A percentile compares a stretch with the other conserved stretches of the same genome.
phyloP scores from a whole-genome alignment of 2,797 vertebrate species.

The Dromococcyx pavoninus region DNA sequence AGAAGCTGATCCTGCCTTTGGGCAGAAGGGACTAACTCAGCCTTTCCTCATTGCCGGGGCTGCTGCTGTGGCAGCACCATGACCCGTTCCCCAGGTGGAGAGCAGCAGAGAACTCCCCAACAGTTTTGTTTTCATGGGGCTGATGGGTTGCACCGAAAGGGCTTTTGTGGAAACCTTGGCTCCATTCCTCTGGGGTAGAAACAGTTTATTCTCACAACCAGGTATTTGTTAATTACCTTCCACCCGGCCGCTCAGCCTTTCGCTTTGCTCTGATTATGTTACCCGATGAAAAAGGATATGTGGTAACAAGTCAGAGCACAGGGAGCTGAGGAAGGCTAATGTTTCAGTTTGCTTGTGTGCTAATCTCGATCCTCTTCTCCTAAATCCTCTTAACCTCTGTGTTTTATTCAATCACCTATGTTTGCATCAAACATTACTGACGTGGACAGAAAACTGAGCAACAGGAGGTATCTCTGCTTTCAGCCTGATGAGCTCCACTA shows the following conservation, averaged over 20 bases:
- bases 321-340: slow-evolving; percentile 30
- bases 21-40: background rate
- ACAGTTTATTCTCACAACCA: background rate
- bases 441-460: rapidly evolving
- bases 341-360: slow-evolving; percentile 10
- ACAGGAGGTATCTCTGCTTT: background rate
- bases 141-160: background rate
- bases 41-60: background rate
- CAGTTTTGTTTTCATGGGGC: background rate
- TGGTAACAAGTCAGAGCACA: background rate
- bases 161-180: background rate
- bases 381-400: slow-evolving; percentile 43
- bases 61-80: background rate
- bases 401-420: background rate
- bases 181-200: background rate
- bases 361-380: background rate
- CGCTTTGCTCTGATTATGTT: background rate
- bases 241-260: background rate
- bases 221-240: slow-evolving; percentile 31
- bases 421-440: background rate
- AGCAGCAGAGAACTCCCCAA: background rate
- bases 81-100: rapidly evolving
- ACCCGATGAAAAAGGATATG: slow-evolving; percentile 23
- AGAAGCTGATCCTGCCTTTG: background rate
- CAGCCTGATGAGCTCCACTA: background rate